Evolutionary conservation across 2,888 invertebrate species (phyloP).

Genomic region (Sarcophaga subvicina): DNA sequence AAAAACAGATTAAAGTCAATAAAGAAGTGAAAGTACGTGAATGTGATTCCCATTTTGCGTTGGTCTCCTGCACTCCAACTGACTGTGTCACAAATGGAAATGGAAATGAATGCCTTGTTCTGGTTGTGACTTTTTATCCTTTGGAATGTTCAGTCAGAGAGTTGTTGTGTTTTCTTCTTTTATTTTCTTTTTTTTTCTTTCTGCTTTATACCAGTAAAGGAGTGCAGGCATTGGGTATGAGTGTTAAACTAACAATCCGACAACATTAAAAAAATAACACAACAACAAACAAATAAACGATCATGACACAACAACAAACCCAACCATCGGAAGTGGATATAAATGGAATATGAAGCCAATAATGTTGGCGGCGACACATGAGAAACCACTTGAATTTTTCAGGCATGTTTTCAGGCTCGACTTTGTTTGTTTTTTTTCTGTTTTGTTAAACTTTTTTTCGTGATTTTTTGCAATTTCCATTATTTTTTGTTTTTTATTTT

Average conservation of each 20-base stretch:
- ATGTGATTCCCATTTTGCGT: slow-evolving; percentile 24
- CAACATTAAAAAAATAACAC: slow-evolving; percentile 12
- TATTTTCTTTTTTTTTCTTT: no score
- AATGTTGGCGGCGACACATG: slow-evolving; percentile 69
- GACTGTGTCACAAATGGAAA: neutral
- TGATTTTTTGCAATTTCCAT: slow-evolving; percentile 20
- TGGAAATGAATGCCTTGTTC: slow-evolving; percentile 7
- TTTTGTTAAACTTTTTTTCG: neutral
- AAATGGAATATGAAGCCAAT: slow-evolving; percentile 68
- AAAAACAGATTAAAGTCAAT: slow-evolving; percentile 52
- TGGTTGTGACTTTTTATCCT: slow-evolving; percentile 17
- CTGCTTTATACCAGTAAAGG: neutral
- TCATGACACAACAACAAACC: slow-evolving; percentile 54
- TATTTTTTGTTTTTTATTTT: slow-evolving; percentile 20
- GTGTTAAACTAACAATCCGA: slow-evolving; percentile 63
- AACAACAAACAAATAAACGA: slow-evolving; percentile 38
- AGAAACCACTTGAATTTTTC: slow-evolving; percentile 70
- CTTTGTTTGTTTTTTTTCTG: no score
- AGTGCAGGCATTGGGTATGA: slow-evolving; percentile 27
- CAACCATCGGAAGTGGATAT: slow-evolving; percentile 61
- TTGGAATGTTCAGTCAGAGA: slow-evolving; percentile 6
- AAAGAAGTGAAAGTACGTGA: slow-evolving; percentile 28
- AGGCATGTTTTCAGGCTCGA: slow-evolving; percentile 38
- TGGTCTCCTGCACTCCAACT: neutral
- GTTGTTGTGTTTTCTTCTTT: slow-evolving; percentile 10